These are phyloP conservation scores for Watsonalla cultraria DNA, from an alignment of 2,888 invertebrate genomes.

Conservation along the genomic window DNA sequence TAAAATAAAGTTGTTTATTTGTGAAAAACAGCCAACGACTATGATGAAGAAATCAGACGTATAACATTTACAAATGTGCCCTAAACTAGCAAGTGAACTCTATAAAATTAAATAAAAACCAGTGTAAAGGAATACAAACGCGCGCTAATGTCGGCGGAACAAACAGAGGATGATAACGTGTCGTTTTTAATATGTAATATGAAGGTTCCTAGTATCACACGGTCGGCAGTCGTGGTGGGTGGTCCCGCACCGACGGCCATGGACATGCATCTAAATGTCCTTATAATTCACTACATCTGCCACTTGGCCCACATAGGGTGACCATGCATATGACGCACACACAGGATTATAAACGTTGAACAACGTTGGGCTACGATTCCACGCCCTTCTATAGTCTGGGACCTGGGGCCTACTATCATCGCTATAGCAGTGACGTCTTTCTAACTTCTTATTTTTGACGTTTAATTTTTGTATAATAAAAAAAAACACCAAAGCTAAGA, in stretches of 20 bases:
- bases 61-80: no score
- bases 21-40: no score
- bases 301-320: conserved; percentile 42
- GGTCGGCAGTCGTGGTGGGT: conserved; percentile 53
- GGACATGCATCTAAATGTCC: conserved; percentile 67
- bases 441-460: no score
- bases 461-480: no score
- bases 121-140: neutral
- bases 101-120: neutral
- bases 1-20: no score
- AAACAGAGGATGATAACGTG: conserved; percentile 29
- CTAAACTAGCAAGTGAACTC: neutral
- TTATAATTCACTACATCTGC: conserved; percentile 72
- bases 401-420: no score
- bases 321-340: conserved; percentile 5
- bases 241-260: conserved; percentile 56
- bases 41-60: no score
- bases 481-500: neutral
- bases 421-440: no score
- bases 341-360: neutral
- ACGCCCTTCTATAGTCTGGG: no score
- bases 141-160: conserved; percentile 1
- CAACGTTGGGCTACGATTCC: conserved; percentile 1
- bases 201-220: conserved; percentile 11
- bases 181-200: conserved; percentile 5